phyloP scores from a whole-genome alignment of 2,797 vertebrate species.

The Lithobates sylvaticus region DNA sequence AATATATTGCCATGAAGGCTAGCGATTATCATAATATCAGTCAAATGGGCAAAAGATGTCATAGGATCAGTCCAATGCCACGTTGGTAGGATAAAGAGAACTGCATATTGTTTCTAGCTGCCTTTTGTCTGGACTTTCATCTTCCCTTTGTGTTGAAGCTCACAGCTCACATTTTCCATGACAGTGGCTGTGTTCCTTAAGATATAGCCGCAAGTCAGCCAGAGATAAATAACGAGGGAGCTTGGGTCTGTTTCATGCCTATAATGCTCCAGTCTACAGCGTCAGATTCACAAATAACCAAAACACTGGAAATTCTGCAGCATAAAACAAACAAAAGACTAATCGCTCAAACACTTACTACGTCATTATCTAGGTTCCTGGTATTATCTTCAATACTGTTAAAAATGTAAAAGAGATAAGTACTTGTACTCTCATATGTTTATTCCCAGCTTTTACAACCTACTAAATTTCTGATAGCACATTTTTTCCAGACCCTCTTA shows the following conservation, averaged over 20 bases:
- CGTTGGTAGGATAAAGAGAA: slow-evolving; percentile 10
- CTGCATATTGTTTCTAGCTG: slow-evolving; percentile 41
- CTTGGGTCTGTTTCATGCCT: slow-evolving; percentile 25
- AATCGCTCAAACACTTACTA: slow-evolving; percentile 27
- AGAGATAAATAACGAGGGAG: slow-evolving; percentile 45
- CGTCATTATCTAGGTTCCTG: background rate
- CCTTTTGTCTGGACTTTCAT: slow-evolving; percentile 23
- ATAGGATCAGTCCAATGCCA: background rate
- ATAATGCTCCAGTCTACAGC: slow-evolving; percentile 10
- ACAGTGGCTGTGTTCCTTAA: slow-evolving; percentile 47
- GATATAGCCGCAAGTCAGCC: slow-evolving; percentile 38
- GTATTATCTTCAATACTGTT: too few relatives aligned
- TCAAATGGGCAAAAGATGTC: too few relatives aligned
- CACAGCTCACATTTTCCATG: slow-evolving; percentile 58
- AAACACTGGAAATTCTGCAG: slow-evolving; percentile 28
- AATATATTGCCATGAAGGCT: too few relatives aligned
- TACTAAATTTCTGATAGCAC: too few relatives aligned
- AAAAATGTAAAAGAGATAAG: too few relatives aligned
- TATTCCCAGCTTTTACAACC: too few relatives aligned
- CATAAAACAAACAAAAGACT: slow-evolving; percentile 18
- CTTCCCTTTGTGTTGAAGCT: slow-evolving; percentile 44
- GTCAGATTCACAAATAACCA: slow-evolving; percentile 39
- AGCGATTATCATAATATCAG: too few relatives aligned
- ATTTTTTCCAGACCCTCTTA: too few relatives aligned
- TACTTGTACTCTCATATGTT: too few relatives aligned